Conservation (phyloP, 2,113 vertebrate species). For the Promerops cafer region DNA sequence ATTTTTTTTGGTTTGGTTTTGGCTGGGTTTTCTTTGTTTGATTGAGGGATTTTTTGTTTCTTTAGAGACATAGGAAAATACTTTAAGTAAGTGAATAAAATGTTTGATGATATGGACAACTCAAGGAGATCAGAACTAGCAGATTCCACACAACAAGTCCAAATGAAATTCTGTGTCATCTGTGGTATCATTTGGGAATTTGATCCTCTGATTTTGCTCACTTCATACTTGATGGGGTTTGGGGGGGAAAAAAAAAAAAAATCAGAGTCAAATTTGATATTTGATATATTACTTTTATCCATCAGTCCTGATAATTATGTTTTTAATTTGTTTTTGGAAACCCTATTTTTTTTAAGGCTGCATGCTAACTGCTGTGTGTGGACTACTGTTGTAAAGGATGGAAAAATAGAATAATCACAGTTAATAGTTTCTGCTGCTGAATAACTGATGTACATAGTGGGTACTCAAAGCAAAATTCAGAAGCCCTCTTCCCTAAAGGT, state of each 20-base stretch:
- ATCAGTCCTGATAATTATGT: neutral
- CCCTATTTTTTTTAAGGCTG: fast-evolving
- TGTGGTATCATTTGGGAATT: neutral
- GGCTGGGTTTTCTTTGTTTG: neutral
- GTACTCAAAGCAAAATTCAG: neutral
- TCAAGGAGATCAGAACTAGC: neutral
- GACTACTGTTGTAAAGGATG: neutral
- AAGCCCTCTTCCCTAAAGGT: neutral
- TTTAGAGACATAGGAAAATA: neutral
- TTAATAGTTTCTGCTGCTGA: neutral
- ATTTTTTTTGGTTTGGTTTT: neutral
- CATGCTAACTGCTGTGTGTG: neutral
- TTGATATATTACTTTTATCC: neutral
- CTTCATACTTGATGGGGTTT: neutral
- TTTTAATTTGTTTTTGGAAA: neutral
- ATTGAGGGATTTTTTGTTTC: neutral
- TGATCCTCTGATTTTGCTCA: neutral
- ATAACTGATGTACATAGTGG: neutral
- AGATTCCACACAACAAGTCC: neutral
- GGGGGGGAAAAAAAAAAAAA: neutral
- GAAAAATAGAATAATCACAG: neutral
- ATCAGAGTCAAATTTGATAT: neutral
- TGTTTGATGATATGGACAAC: neutral
- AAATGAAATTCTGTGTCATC: neutral
- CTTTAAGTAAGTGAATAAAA: neutral